Conservation (phyloP, 2,888 invertebrate species). For the Drosophila buzzatii region DNA sequence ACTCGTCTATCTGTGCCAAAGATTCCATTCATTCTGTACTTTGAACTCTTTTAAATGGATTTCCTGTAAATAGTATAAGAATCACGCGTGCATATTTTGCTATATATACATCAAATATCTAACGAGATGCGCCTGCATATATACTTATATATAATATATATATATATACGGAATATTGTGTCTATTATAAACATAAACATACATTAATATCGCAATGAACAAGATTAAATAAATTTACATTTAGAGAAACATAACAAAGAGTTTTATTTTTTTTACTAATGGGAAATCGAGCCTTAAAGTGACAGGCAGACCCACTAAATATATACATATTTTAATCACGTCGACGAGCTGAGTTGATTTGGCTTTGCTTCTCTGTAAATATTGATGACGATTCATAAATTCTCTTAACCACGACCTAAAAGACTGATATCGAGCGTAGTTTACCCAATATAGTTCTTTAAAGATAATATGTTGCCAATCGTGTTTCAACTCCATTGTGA, state of each 20-base stretch:
- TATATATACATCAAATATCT: constrained; percentile 40
- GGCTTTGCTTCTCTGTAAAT: too few relatives aligned
- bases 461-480: too few relatives aligned
- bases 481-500: background rate
- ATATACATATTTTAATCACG: too few relatives aligned
- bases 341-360: too few relatives aligned
- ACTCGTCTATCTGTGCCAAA: constrained; percentile 21
- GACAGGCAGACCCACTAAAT: too few relatives aligned
- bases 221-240: constrained; percentile 73
- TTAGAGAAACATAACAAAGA: constrained; percentile 61
- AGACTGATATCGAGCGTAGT: too few relatives aligned
- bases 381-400: too few relatives aligned
- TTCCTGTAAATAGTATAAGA: constrained; percentile 59
- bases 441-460: too few relatives aligned
- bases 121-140: constrained; percentile 34
- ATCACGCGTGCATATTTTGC: constrained; percentile 40
- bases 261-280: background rate
- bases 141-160: constrained; percentile 41
- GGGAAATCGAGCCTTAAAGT: background rate
- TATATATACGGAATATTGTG: constrained; percentile 59
- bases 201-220: constrained; percentile 63
- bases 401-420: too few relatives aligned
- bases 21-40: constrained; percentile 4
- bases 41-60: constrained; percentile 30
- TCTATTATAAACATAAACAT: constrained; percentile 58